A percentile compares a stretch with the other conserved stretches of the same genome.
Evolutionary conservation across 2,113 vertebrate species (phyloP).

Genomic region (Daubentonia madagascariensis): DNA sequence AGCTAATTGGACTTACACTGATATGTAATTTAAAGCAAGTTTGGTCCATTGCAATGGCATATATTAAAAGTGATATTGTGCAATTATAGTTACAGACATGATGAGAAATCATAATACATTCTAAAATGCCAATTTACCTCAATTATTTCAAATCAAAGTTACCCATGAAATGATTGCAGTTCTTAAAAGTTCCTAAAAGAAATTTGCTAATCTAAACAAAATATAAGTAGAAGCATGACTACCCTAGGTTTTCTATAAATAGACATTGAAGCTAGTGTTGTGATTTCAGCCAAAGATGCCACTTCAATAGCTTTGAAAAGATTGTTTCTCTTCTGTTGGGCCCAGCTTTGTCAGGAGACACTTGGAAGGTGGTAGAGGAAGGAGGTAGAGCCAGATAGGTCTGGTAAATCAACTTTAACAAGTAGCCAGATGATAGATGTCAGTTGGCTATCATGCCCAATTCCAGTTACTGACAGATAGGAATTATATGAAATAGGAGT

Average conservation of each 20-base stretch:
- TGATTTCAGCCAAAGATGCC: background rate
- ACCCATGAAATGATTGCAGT: background rate
- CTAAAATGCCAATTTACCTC: background rate
- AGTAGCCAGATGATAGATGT: background rate
- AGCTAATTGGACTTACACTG: background rate
- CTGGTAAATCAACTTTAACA: background rate
- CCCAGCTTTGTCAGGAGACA: background rate
- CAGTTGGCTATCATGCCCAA: background rate
- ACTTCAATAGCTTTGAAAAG: background rate
- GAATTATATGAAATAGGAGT: background rate
- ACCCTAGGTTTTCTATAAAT: background rate
- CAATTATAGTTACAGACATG: background rate
- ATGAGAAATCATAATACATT: background rate
- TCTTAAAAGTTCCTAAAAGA: background rate
- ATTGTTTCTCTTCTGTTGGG: background rate
- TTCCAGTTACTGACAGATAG: background rate
- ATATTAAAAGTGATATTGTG: background rate
- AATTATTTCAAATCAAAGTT: conserved; percentile 3
- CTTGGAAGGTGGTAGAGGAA: background rate
- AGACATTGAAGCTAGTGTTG: background rate
- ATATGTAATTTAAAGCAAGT: background rate
- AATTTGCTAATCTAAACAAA: background rate
- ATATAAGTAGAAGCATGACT: background rate
- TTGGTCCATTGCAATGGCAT: background rate
- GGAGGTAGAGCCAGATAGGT: background rate